These are phyloP conservation scores for Ascaphus truei DNA, from an alignment of 2,113 vertebrate genomes.

Conservation along the genomic window DNA sequence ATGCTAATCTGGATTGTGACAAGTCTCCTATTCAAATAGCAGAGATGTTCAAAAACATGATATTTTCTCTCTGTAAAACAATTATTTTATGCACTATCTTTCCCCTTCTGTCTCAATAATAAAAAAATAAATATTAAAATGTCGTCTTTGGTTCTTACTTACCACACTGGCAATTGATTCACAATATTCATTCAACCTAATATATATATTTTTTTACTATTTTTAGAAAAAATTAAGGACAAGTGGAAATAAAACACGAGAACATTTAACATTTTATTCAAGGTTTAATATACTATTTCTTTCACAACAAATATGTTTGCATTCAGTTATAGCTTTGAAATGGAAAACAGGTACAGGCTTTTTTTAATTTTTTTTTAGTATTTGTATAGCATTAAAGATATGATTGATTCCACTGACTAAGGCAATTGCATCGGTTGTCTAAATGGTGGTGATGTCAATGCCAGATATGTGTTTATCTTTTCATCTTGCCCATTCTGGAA, in stretches of 20 bases:
- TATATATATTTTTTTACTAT: too few relatives aligned
- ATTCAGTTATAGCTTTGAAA: constrained; percentile 8
- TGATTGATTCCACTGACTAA: constrained; percentile 63
- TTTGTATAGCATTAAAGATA: constrained; percentile 50
- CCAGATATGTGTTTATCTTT: constrained; percentile 86
- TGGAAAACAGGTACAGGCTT: not conserved
- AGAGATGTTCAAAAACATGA: constrained; percentile 66
- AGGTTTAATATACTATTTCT: too few relatives aligned
- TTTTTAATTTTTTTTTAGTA: not conserved
- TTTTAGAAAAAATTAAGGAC: too few relatives aligned
- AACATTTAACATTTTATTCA: too few relatives aligned
- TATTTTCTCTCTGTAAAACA: constrained; percentile 65
- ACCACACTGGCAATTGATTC: constrained; percentile 63
- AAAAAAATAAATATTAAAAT: constrained; percentile 66
- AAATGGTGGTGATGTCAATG: constrained; percentile 76
- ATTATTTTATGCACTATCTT: constrained; percentile 62
- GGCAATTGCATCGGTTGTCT: constrained; percentile 75
- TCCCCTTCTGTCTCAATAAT: constrained; percentile 62
- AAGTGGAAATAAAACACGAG: too few relatives aligned
- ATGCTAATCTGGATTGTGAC: constrained; percentile 61
- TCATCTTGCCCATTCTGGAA: constrained; percentile 78
- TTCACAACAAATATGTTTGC: too few relatives aligned
- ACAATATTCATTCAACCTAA: constrained; percentile 52
- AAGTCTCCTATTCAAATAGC: constrained; percentile 59
- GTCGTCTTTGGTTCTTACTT: constrained; percentile 60